These are phyloP conservation scores for Pemphredon lugubris DNA, from an alignment of 2,888 invertebrate species.

Conservation along the genomic window DNA sequence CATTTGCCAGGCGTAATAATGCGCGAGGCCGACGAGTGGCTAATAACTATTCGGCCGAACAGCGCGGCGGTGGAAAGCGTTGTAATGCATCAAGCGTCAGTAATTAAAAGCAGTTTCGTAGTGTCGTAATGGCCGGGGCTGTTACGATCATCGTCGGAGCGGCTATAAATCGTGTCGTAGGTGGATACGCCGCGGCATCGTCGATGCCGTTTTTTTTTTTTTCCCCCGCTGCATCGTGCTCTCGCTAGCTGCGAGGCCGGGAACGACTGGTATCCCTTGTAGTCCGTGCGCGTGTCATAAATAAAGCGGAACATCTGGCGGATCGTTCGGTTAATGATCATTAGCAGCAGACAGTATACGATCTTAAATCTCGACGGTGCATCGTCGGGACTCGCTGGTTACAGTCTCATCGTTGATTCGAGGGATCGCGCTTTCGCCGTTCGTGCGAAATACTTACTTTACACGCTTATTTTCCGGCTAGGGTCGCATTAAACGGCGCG, in stretches of 20 bases:
- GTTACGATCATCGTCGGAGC: constrained; percentile 60
- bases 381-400: constrained; percentile 4
- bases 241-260: constrained; percentile 16
- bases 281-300: constrained; percentile 43
- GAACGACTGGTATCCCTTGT: constrained; percentile 26
- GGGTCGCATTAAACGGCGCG: constrained; percentile 24
- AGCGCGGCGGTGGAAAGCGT: constrained; percentile 32
- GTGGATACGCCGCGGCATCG: constrained; percentile 30
- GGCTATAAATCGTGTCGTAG: constrained; percentile 54
- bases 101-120: constrained; percentile 67
- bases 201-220: constrained; percentile 14
- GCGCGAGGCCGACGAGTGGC: constrained; percentile 55
- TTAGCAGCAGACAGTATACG: constrained; percentile 29
- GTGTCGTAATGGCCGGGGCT: constrained; percentile 58
- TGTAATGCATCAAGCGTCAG: constrained; percentile 65
- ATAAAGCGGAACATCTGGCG: constrained; percentile 51
- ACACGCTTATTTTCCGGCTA: background rate
- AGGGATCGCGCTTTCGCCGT: background rate
- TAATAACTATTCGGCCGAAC: constrained; percentile 59
- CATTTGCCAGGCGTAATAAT: constrained; percentile 51
- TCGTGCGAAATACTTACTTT: background rate
- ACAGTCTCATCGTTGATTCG: background rate
- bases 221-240: constrained; percentile 1
- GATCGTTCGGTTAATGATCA: constrained; percentile 55
- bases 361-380: constrained; percentile 40